Evolutionary conservation across 2,888 invertebrate species (phyloP), one percentile per base, ranked within the genome.

Genomic region (Chesias legatella): DNA sequence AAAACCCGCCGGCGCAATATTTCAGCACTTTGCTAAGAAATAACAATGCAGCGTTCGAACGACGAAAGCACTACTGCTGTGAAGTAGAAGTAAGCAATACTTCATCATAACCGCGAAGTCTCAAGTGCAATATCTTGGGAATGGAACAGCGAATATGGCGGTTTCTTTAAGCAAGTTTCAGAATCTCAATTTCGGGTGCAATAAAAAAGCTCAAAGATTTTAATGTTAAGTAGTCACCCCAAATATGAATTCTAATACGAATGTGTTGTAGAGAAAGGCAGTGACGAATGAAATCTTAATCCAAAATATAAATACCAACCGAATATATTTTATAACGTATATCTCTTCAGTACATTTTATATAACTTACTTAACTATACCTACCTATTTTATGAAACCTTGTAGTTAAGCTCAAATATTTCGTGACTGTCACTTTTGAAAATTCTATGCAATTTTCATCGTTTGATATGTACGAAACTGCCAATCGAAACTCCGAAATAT

Each of bases 21-120:
- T 80, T 84, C 78, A 84, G 70, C 76, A 71, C 79, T 79, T 67
- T 60, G 59, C 68, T 72, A 67, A 79, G 82, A 83, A 84, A 84
- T 81, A 84, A 85, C 84, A 83, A 81, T 81, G 77, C 75, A 63
- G 55, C 62, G 66, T 67, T 68, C 64, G 65, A 66, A 65, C 61
- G 65, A 59, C 67, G 71, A 78, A 70, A 75, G 78, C 74, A 74
- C 75, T 79, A 70, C 67, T 64, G 67, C 64, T 58, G 63, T 67
- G 71, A 77, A 79, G 73, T 74, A 70, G 68, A 69, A 65, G 36
- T 31, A 63, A 67, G 76, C 70, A 65, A 75, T 78, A 61, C 75
- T 75, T 80, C 79, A 76, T 76, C 73, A 72, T 73, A 73, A 67
- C 63, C 63, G 60, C 58, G 63, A 48, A 62, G 58, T 40, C 42